A percentile compares a stretch with the other conserved stretches of the same genome.
Evolutionary conservation across 2,888 invertebrate genomes (phyloP).

Genomic region (Thecocarcelia acutangulata): DNA sequence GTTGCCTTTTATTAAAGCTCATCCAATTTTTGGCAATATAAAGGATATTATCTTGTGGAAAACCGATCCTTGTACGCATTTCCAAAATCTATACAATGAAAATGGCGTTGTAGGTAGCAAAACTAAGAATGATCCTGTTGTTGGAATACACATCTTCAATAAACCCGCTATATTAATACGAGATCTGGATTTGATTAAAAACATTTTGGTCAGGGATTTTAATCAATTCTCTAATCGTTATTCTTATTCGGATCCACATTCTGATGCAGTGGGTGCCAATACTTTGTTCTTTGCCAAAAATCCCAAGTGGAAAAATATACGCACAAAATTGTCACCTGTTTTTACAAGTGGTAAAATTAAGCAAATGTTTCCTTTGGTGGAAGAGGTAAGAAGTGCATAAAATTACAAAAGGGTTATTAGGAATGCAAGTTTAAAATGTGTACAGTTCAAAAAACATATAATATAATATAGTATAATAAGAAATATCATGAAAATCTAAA

Average conservation of each 20-base stretch:
- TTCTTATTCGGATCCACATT: slow-evolving; percentile 72
- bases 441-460: too few relatives aligned
- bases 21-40: slow-evolving; percentile 80
- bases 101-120: slow-evolving; percentile 23
- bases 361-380: slow-evolving; percentile 77
- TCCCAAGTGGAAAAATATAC: slow-evolving; percentile 80
- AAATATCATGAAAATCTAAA: too few relatives aligned
- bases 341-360: slow-evolving; percentile 80
- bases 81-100: slow-evolving; percentile 75
- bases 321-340: slow-evolving; percentile 80
- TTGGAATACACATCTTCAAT: slow-evolving; percentile 79
- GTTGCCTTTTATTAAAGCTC: slow-evolving; percentile 76
- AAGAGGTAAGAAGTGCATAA: slow-evolving; percentile 71
- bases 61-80: slow-evolving; percentile 73
- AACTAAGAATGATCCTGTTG: slow-evolving; percentile 72
- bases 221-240: slow-evolving; percentile 79
- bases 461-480: too few relatives aligned
- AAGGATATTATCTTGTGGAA: slow-evolving; percentile 73
- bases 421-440: too few relatives aligned
- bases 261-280: slow-evolving; percentile 79
- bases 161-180: slow-evolving; percentile 79
- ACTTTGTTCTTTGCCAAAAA: slow-evolving; percentile 81
- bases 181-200: slow-evolving; percentile 81
- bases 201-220: slow-evolving; percentile 81
- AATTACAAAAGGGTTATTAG: not conserved